Evolutionary conservation across 2,888 invertebrate genomes (phyloP).

Genomic region (Alloscopus bannaensis): DNA sequence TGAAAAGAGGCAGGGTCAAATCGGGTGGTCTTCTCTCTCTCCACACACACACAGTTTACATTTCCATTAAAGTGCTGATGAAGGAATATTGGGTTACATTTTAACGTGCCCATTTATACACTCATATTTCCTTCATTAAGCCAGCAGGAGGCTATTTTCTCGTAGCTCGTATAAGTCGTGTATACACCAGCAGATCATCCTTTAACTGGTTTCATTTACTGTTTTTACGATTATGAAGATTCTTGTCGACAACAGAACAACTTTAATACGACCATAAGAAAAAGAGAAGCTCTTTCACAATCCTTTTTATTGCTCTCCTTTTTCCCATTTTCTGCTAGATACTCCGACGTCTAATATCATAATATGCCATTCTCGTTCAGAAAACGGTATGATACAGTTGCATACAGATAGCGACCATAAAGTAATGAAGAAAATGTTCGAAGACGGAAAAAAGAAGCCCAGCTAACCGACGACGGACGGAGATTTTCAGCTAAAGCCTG

Average conservation of each 20-base stretch:
- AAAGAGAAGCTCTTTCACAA: neutral
- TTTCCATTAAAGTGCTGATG: conserved; percentile 61
- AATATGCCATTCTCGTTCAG: too few species aligned
- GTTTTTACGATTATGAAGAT: conserved; percentile 58
- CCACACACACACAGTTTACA: conserved; percentile 48
- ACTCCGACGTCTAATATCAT: too few species aligned
- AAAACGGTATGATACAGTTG: too few species aligned
- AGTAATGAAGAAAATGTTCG: too few species aligned
- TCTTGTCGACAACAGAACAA: conserved; percentile 33
- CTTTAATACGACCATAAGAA: neutral
- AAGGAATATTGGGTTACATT: conserved; percentile 57
- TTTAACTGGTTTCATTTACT: conserved; percentile 63
- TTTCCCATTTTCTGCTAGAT: too few species aligned
- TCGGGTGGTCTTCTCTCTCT: conserved; percentile 50
- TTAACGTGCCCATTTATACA: conserved; percentile 55
- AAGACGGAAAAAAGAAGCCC: neutral
- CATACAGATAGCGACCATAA: too few species aligned
- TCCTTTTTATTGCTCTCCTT: neutral
- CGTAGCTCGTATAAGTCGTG: conserved; percentile 44
- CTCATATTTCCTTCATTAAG: conserved; percentile 65
- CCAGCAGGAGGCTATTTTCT: conserved; percentile 61
- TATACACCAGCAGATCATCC: conserved; percentile 62
- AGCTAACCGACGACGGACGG: neutral
- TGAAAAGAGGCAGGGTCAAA: conserved; percentile 51
- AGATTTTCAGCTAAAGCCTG: conserved; percentile 26